These are phyloP conservation scores for Bursaphelenchus mucronatus DNA, from an alignment of 1,140 invertebrate genomes.

Conservation along the genomic window DNA sequence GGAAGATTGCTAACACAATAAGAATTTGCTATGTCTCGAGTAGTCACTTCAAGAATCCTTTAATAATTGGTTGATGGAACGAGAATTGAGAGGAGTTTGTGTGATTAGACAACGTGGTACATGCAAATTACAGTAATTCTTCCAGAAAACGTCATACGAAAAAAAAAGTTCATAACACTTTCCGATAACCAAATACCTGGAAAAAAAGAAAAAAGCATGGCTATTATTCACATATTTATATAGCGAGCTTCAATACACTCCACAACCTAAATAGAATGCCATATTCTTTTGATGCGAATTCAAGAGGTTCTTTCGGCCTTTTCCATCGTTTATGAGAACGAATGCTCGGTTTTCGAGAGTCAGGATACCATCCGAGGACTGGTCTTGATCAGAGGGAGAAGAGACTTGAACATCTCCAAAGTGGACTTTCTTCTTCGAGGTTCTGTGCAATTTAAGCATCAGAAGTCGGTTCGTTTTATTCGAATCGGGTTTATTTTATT, in stretches of 20 bases:
- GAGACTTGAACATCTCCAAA: not conserved
- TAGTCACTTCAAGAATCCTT: too few species aligned
- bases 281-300: not conserved
- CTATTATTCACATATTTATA: not conserved
- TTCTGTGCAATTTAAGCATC: slow-evolving; percentile 2
- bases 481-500: not conserved
- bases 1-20: too few species aligned
- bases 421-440: slow-evolving; percentile 6
- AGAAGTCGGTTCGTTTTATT: slow-evolving; percentile 9
- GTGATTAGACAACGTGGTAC: too few species aligned
- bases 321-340: not conserved
- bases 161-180: too few species aligned
- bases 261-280: not conserved
- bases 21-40: too few species aligned
- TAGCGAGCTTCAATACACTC: slow-evolving; percentile 1
- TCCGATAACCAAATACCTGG: too few species aligned
- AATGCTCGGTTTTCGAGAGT: not conserved
- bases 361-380: slow-evolving; percentile 3
- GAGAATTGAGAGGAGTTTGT: too few species aligned
- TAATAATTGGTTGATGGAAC: too few species aligned
- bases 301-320: not conserved
- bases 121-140: too few species aligned
- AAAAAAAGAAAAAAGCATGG: too few species aligned
- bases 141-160: too few species aligned
- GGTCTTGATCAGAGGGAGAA: slow-evolving; percentile 1